Evolutionary conservation across 2,888 invertebrate species (phyloP), one percentile per base, ranked within the genome.

Genomic region (Craniophora ligustri): DNA sequence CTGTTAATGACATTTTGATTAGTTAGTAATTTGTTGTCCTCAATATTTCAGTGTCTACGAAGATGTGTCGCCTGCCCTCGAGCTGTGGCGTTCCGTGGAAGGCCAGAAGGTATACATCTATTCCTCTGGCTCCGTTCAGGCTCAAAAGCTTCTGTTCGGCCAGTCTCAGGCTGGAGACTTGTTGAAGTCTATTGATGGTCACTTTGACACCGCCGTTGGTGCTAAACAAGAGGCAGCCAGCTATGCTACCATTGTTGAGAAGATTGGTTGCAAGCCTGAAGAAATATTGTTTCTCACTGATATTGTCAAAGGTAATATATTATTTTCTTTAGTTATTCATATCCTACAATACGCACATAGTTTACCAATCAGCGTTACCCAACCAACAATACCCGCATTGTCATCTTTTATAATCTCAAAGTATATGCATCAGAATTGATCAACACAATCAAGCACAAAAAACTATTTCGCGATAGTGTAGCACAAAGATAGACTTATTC

Each of bases 81-180:
- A 96, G 78, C 89, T 94, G 55, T 97, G 98, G 96, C 94, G 94
- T 2, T 92, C 95, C 3, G 88, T 93, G 10, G 96, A 96, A 8
- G 94, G 95, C 26, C 95, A 95, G 58, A 92, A 91, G 67, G 92
- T 99, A 40, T 98, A 96, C 81, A 96, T 98, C 59, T 99, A 97
- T 86, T 99, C 99, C 0, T 98, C 98, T 18, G 99, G 98, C 38
- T 98, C 98, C 48, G 95, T 98, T 0, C 96, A 97, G 75, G 97
- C 98, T 10, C 99, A 99, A 86, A 97, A 98, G 82, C 93, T 98
- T 7, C 94, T 99, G 3, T 98, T 99, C 85, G 94, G 94, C 0
- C 94, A 97, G 85, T 96, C 98, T 2, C 88, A 92, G 13, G 94
- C 95, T 35, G 99, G 99, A 0, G 96, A 99, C 86, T 82, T 99